Evolutionary conservation across 2,113 vertebrate genomes (phyloP).

Genomic region (Pterocles burchelli): DNA sequence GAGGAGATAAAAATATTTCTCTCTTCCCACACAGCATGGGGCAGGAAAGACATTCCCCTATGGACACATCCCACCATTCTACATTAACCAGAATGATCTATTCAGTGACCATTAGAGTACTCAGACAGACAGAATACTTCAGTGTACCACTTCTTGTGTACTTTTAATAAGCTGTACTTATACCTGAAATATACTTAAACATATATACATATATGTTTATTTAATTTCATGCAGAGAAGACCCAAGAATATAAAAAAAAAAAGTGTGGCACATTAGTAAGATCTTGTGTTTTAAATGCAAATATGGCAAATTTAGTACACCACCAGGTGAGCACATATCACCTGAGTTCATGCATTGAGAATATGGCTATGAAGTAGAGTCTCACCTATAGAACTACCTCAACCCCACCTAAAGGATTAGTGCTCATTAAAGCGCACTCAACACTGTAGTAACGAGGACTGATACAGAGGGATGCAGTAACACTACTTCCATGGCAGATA

Average conservation of each 20-base stretch:
- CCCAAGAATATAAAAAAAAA: not conserved
- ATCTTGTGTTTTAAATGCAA: not conserved
- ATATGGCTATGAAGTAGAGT: not conserved
- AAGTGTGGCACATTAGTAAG: not conserved
- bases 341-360: not conserved
- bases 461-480: not conserved
- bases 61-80: not conserved
- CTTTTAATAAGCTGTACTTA: not conserved
- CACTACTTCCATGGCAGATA: not conserved
- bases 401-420: not conserved
- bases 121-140: not conserved
- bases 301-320: not conserved
- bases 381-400: not conserved
- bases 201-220: accelerated
- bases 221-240: not conserved
- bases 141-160: not conserved
- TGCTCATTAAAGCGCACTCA: not conserved
- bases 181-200: not conserved
- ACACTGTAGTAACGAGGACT: not conserved
- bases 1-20: not conserved
- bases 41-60: not conserved
- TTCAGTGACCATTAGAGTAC: not conserved
- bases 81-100: not conserved
- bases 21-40: not conserved
- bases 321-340: not conserved